These are phyloP conservation scores for Laterallus jamaicensis DNA, from an alignment of 2,113 vertebrate genomes.

Conservation along the genomic window DNA sequence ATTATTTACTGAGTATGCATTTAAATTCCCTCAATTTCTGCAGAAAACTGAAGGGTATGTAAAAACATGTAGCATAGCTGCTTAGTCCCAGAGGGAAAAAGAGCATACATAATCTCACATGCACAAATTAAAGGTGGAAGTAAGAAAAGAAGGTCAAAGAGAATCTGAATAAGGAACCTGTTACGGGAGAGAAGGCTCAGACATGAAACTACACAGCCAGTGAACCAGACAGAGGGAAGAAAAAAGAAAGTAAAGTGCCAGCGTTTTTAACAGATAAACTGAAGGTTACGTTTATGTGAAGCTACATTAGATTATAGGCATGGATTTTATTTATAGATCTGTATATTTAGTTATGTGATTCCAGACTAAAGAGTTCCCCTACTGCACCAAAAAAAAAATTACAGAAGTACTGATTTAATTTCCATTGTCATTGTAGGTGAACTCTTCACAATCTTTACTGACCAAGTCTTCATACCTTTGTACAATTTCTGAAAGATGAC, in stretches of 20 bases:
- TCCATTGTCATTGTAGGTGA: neutral
- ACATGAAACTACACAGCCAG: neutral
- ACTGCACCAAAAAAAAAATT: neutral
- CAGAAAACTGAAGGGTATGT: neutral
- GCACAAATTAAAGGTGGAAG: neutral
- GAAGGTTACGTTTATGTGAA: neutral
- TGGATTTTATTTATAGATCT: neutral
- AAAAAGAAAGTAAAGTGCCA: neutral
- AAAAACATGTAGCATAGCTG: neutral
- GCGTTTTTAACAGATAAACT: neutral
- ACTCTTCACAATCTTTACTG: neutral
- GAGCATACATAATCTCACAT: neutral
- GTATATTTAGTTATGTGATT: neutral
- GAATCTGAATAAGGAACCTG: fast-evolving
- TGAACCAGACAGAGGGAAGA: neutral
- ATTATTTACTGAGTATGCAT: neutral
- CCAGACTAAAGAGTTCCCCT: neutral
- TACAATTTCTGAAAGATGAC: neutral
- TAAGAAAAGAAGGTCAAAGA: neutral
- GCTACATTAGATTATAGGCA: neutral
- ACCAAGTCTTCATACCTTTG: neutral
- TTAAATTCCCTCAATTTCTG: neutral
- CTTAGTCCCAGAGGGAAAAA: neutral
- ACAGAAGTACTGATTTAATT: neutral
- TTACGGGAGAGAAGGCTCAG: neutral